A percentile compares a stretch with the other conserved stretches of the same genome.
phyloP scores from a whole-genome alignment of 2,113 vertebrate species.

The Oncorhynchus gorbuscha region DNA sequence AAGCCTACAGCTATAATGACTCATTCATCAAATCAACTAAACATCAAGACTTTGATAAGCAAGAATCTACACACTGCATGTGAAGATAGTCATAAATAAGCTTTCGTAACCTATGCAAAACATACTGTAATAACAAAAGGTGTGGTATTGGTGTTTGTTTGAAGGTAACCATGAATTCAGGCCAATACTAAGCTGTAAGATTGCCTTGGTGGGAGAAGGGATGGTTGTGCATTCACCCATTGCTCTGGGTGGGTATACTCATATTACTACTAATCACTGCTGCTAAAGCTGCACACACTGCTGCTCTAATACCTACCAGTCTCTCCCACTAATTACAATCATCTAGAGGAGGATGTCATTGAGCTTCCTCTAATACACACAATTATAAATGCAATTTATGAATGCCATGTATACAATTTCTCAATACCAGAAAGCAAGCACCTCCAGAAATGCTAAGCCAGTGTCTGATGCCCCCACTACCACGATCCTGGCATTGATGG shows the following conservation, averaged over 20 bases:
- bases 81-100: not conserved
- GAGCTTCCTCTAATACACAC: no score
- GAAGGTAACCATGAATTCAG: not conserved
- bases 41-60: not conserved
- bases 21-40: not conserved
- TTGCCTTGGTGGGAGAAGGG: not conserved
- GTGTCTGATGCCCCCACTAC: constrained; percentile 91
- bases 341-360: constrained; percentile 1
- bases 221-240: constrained; percentile 17
- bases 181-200: not conserved
- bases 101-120: not conserved
- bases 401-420: constrained; percentile 5
- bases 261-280: constrained; percentile 42
- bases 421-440: constrained; percentile 81
- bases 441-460: constrained; percentile 87
- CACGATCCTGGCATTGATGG: constrained; percentile 84
- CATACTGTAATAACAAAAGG: not conserved
- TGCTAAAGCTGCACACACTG: not conserved
- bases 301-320: constrained; percentile 34
- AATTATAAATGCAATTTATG: not conserved
- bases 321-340: constrained; percentile 45
- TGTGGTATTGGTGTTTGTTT: not conserved
- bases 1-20: not conserved
- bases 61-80: not conserved
- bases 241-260: constrained; percentile 33